Evolutionary conservation across 2,797 vertebrate genomes (phyloP), one percentile per base, ranked within the genome.

Genomic region (Miopithecus talapoin): DNA sequence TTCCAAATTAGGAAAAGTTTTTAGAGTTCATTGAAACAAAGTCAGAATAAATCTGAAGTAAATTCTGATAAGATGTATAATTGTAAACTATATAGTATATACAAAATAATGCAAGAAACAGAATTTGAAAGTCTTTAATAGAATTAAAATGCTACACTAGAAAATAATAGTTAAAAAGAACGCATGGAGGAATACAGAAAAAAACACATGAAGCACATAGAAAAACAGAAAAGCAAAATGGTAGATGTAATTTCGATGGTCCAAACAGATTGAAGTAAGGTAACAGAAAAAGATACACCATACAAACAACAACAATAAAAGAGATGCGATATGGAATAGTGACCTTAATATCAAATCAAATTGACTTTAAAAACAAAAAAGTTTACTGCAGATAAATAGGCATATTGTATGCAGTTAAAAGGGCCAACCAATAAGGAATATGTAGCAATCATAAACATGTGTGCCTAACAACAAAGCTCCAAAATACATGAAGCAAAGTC

Each of bases 221-320:
- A 70, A 96, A 97, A 97, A 85, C n/a, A n/a, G 79, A 72, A 92
- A 85, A 61, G 13, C 50, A 91, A 83, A 83, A 89, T 74, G 43
- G 9, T n/a, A 85, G 72, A n/a, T 59, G 13, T 46, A 89, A 92
- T 86, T 84, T 68, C 33, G 81, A 75, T 50, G 14, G 70, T 50
- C 80, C 50, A 21, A 86, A 81, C 2, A 90, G 7, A 21, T 7
- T 81, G 21, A 76, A 43, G 43, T 50, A 81, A 57, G 89, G 89
- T 41, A 41, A 92, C 53, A 48, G 48, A 12, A 80, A 96, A 95
- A 85, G 43, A 78, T 68, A 46, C 39, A 88, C 22, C 39, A 81
- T 41, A 68, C 61, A n/a, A 21, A 11, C 72, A 94, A 48, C 43
- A 91, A 75, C 1, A 88, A 55, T 22, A 61, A 70, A 70, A 76